Base-by-base conservation (phyloP, 2,888 invertebrate species). In the Cylindroiulus punctatus region DNA sequence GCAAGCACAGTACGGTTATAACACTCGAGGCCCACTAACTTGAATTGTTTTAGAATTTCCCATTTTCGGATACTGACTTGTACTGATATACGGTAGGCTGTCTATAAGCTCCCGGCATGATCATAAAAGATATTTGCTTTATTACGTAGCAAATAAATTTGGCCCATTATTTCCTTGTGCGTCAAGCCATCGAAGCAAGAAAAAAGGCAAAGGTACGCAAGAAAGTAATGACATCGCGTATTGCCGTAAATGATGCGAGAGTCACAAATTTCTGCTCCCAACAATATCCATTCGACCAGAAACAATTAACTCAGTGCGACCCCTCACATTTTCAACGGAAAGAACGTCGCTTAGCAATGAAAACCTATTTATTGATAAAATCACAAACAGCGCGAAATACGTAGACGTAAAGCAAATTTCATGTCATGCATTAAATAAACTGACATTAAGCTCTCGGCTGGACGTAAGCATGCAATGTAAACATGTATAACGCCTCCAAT, bases 221-320 rank as follows among this genome's bases (percentile, higher is more conserved):
- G 52, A n/a, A 52, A 52, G 52, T 52, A 52, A 52, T 52, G 52
- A 52, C 52, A 52, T 52, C 14, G 52, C 19, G n/a, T 52, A 52
- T 65, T 65, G 65, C 10, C 65, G 65, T 65, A 26, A 26, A 65
- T 65, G 65, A 65, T 26, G 65, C 65, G 65, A 65, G n/a, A 22
- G 65, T 65, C 65, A 26, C 26, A 65, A 65, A 65, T 52, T 65
- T 22, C 26, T 65, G 65, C 26, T 65, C 65, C 65, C 65, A n/a
- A 26, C 65, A 65, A 26, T 65, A 65, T 65, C 65, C 12, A 65
- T 10, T 65, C 26, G 26, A 26, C 65, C 65, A 65, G 65, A 65
- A 65, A 65, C 65, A 65, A 65, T 65, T 65, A 65, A 65, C 65
- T 65, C 65, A 26, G 65, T 65, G 26, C 10, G 65, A 26, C 65